phyloP scores from a whole-genome alignment of 2,797 vertebrate genomes.

The Crax fasciolata region DNA sequence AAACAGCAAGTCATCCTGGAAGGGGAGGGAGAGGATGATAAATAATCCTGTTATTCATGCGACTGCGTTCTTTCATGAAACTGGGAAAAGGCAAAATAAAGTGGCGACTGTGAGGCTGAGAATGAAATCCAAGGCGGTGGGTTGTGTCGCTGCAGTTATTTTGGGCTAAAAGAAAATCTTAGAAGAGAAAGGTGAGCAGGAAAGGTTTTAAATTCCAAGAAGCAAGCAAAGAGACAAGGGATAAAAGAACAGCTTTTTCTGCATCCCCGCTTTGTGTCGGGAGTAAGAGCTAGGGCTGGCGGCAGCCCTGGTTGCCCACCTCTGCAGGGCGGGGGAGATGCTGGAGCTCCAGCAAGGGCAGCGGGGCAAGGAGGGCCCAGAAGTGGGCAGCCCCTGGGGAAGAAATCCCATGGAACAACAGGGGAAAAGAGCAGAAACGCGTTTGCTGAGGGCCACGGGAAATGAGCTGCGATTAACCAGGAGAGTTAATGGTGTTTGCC shows the following conservation, averaged over 20 bases:
- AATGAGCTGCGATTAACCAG: not conserved
- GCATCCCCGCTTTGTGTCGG: not conserved
- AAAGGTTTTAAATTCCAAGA: slow-evolving; percentile 11
- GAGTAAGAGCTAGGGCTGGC: not conserved
- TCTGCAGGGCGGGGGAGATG: too few species aligned
- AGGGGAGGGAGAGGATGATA: slow-evolving; percentile 75
- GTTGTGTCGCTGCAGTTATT: not conserved
- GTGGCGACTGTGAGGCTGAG: slow-evolving; percentile 35
- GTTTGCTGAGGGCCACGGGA: not conserved
- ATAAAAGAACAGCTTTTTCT: not conserved
- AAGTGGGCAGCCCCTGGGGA: not conserved
- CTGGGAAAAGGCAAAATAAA: slow-evolving; percentile 66
- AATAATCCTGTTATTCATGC: slow-evolving; percentile 77
- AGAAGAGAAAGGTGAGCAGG: slow-evolving; percentile 40
- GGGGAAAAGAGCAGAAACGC: not conserved
- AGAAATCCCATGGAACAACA: not conserved
- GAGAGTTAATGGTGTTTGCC: not conserved
- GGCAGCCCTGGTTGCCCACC: not conserved
- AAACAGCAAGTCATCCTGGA: slow-evolving; percentile 78
- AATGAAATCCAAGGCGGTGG: not conserved
- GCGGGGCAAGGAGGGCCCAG: not conserved
- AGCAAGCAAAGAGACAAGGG: not conserved
- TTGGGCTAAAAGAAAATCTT: slow-evolving; percentile 9
- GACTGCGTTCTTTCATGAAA: slow-evolving; percentile 70
- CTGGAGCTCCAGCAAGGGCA: not conserved